Base-by-base conservation (phyloP, 1,140 invertebrate genomes). In the Euura saliciscinereae region DNA sequence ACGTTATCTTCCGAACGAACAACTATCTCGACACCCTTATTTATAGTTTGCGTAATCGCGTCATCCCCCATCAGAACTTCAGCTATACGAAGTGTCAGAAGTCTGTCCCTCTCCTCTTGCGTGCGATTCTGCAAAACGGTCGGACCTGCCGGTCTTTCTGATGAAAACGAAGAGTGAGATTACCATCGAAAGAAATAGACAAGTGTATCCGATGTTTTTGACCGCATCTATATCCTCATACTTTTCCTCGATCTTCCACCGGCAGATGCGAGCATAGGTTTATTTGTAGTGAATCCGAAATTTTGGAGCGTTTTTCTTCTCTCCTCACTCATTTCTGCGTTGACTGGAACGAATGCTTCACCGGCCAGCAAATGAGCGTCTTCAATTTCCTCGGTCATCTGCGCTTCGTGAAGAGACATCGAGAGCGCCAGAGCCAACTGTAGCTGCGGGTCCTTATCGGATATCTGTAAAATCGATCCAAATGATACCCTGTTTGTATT, bases 371-470 rank as follows among this genome's bases (percentile, higher is more conserved):
- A 71, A 44, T 84, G 80, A 69, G 74, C 75, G 75, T 88, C 82
- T 70, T 85, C 74, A 66, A 85, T 76, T 72, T 84, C 71, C 51
- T 84, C 79, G 8, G 80, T 74, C 75, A 87, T 75, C 65, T 88
- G 77, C 45, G 81, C 82, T 77, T 89, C 86, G 44, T 88, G 84
- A 10, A 89, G 77, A 6, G 89, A 90, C 74, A 83, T 81, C 13
- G 89, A 89, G 71, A 89, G 77, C 13, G 87, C 89, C 66, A 89
- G 73, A 13, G 84, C 89, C 69, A 90, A 79, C 66, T 89, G 81
- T 6, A 89, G 72, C 73, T 88, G 83, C 10, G 80, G 71, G 80
- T 89, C 88, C 65, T 78, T 75, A 0, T 69, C 65, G 43, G 74
- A 76, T 73, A 69, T 71, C 87, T 88, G 70, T 45, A 75, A 67